Base-by-base conservation (phyloP, 2,888 invertebrate genomes). In the Galerucella pusilla region DNA sequence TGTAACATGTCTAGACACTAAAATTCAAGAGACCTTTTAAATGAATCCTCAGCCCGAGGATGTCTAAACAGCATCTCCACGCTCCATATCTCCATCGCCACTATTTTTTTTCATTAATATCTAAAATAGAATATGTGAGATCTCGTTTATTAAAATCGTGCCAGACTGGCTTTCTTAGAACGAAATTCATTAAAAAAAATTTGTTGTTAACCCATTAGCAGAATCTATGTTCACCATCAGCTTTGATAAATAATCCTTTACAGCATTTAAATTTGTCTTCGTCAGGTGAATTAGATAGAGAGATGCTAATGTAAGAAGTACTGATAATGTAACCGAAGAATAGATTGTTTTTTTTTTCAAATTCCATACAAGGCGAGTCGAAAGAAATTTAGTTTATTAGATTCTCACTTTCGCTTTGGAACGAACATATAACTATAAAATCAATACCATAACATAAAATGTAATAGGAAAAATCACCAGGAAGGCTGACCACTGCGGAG, bases 121-220 rank as follows among this genome's bases (percentile, higher is more conserved):
- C 14, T 49, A 49, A 14, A 49, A 49, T 49, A 5, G 49, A 49
- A 49, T 49, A 49, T 49, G 12, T 49, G 2, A 12, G 49, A 49
- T 49, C 11, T 49, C 4, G 14, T 20, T 57, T 2, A 57, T 10
- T 6, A 7, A 10, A n/a, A n/a, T 16, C 10, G 54, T 16, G 7
- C 2, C 54, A 16, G 54, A 20, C 20, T 20, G 6, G 16, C 20
- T 16, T 57, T 57, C 57, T 10, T 4, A 57, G 57, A 57, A 57
- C 6, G 20, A 57, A 57, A 57, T 57, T 57, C 57, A 20, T 57
- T 57, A 57, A 73, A 71, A 35, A 35, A 61, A 66, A 67, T 59
- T 76, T n/a, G 75, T 75, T 75, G 75, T 75, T 72, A 61, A 65
- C 68, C 69, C 75, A 75, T 75, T 72, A 75, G 75, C 72, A 45